These are phyloP conservation scores for Antheraea yamamai DNA, from an alignment of 2,888 invertebrate species.

Conservation along the genomic window DNA sequence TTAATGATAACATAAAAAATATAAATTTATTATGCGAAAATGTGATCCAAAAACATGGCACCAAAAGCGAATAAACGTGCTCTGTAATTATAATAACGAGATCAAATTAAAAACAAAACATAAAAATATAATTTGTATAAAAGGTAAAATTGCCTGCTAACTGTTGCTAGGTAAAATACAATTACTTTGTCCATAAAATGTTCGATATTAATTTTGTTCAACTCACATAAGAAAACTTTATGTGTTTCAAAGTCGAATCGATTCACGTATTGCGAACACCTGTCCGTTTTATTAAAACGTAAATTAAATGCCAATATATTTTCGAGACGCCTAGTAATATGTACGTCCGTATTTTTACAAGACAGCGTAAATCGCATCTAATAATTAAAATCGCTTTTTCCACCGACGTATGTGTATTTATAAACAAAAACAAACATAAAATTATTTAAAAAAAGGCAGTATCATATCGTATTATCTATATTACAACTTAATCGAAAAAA, in stretches of 20 bases:
- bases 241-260: not conserved
- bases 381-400: slow-evolving; percentile 33
- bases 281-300: not conserved
- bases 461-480: slow-evolving; percentile 70
- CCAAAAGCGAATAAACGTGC: slow-evolving; percentile 63
- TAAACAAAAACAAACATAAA: slow-evolving; percentile 45
- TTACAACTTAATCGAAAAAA: slow-evolving; percentile 70
- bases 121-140: slow-evolving; percentile 31
- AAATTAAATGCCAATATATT: not conserved
- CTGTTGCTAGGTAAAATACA: slow-evolving; percentile 40
- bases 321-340: not conserved
- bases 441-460: slow-evolving; percentile 73
- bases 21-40: slow-evolving; percentile 63
- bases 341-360: not conserved
- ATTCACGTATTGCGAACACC: not conserved
- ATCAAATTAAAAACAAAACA: slow-evolving; percentile 65
- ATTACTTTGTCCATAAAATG: slow-evolving; percentile 58
- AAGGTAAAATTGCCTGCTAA: slow-evolving; percentile 71
- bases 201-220: slow-evolving; percentile 65
- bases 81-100: slow-evolving; percentile 60
- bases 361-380: slow-evolving; percentile 31
- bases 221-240: slow-evolving; percentile 28
- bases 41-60: slow-evolving; percentile 65
- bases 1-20: slow-evolving; percentile 24
- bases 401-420: not conserved